Percentiles rank a stretch among this genome's conserved stretches.
These are phyloP conservation scores for Cryptoprocta ferox DNA, from an alignment of 2,797 vertebrate species.

Conservation along the genomic window DNA sequence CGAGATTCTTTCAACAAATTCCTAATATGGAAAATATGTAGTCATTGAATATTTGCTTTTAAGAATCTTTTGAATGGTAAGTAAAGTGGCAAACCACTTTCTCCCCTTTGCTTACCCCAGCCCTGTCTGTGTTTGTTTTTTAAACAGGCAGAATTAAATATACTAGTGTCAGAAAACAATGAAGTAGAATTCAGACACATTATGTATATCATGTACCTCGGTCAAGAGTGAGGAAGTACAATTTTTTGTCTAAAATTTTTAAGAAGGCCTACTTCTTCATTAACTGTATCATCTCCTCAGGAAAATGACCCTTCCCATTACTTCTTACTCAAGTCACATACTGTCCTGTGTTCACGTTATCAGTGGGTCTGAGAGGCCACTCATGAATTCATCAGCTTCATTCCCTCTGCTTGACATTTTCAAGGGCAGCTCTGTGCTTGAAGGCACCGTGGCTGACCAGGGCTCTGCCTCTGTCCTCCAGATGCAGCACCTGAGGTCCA, in stretches of 20 bases:
- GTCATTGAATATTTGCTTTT: background rate
- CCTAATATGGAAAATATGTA: conserved; percentile 14
- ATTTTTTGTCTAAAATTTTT: background rate
- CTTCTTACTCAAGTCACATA: background rate
- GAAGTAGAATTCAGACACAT: background rate
- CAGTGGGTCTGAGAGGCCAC: background rate
- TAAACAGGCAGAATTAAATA: background rate
- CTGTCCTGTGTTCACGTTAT: background rate
- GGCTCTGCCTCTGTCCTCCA: conserved; percentile 44
- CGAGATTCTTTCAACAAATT: background rate
- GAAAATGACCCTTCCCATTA: background rate
- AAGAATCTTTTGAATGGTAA: conserved; percentile 38
- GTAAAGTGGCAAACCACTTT: background rate
- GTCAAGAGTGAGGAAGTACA: background rate
- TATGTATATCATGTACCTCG: background rate
- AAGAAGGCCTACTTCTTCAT: background rate
- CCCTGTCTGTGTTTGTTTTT: background rate
- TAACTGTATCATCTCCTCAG: background rate
- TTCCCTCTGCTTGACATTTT: background rate
- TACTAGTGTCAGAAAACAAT: background rate
- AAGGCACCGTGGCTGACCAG: background rate
- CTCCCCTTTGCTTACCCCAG: background rate
- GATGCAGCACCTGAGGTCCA: conserved; percentile 84
- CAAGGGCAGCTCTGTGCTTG: background rate
- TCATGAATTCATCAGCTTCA: background rate